These are phyloP conservation scores for Sesamia inferens DNA, from an alignment of 2,888 invertebrate genomes.

Conservation along the genomic window DNA sequence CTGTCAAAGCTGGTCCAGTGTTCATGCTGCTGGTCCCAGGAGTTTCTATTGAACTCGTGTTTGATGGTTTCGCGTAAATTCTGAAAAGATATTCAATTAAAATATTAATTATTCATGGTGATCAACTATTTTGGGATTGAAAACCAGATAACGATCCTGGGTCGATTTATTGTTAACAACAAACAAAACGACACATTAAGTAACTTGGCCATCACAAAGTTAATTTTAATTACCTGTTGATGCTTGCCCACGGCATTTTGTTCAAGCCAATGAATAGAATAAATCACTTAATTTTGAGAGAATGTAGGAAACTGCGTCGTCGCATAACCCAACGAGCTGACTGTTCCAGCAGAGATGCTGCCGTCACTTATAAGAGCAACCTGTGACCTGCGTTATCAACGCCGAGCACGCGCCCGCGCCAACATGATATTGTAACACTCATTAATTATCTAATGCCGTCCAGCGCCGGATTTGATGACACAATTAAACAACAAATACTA, in stretches of 20 bases:
- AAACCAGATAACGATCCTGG: conserved; percentile 46
- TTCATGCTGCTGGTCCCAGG: conserved; percentile 48
- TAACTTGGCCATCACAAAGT: conserved; percentile 20
- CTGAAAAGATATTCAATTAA: conserved; percentile 69
- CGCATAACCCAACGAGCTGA: conserved; percentile 77
- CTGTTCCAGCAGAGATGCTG: conserved; percentile 71
- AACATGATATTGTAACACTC: conserved; percentile 65
- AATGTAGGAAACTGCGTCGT: conserved; percentile 84
- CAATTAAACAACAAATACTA: conserved; percentile 7
- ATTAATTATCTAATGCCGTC: conserved; percentile 64
- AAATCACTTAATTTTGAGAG: conserved; percentile 85
- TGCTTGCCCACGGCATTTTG: conserved; percentile 88
- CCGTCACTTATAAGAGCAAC: conserved; percentile 81
- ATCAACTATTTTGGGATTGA: conserved; percentile 40
- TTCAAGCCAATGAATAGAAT: conserved; percentile 59
- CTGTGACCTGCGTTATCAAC: conserved; percentile 84
- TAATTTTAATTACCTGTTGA: conserved; percentile 82
- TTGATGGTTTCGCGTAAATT: conserved; percentile 88
- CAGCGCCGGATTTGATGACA: conserved; percentile 52
- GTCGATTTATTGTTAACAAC: conserved; percentile 43
- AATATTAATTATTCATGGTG: conserved; percentile 28
- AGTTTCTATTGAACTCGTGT: conserved; percentile 79
- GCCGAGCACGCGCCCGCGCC: conserved; percentile 82
- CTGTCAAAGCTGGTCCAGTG: conserved; percentile 74
- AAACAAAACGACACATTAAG: conserved; percentile 17